These are phyloP conservation scores for Aleiodes alternator DNA, from an alignment of 2,888 invertebrate genomes.

Conservation along the genomic window DNA sequence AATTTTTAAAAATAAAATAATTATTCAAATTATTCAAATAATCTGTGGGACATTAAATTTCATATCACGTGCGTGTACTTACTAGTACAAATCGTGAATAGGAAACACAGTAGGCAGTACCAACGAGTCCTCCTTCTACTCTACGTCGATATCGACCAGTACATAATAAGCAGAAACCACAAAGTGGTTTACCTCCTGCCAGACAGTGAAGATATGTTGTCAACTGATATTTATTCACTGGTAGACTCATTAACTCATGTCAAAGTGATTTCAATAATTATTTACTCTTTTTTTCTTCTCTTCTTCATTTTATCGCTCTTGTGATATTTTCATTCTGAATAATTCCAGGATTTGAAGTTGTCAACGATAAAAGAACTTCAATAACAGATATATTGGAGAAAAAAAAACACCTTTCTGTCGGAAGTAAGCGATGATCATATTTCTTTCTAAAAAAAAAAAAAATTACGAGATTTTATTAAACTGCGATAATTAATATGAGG, in stretches of 20 bases:
- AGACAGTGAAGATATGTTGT: constrained; percentile 3
- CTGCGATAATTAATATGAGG: no score
- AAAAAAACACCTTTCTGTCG: no score
- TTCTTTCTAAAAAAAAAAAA: no score
- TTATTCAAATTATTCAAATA: no score
- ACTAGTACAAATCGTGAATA: neutral
- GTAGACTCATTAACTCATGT: neutral
- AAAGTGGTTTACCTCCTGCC: constrained; percentile 20
- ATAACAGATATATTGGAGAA: no score
- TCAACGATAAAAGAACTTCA: no score
- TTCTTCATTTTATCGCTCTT: neutral
- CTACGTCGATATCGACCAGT: constrained; percentile 23
- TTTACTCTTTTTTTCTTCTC: neutral
- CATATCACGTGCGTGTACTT: constrained; percentile 7
- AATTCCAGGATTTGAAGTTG: no score
- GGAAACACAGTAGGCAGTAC: constrained; percentile 11
- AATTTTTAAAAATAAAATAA: no score
- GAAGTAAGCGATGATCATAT: no score
- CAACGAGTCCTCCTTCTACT: neutral
- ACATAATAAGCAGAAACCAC: constrained; percentile 15
- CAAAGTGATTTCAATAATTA: constrained; percentile 4
- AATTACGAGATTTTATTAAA: no score
- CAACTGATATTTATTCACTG: constrained; percentile 14
- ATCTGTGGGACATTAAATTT: neutral
- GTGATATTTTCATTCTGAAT: neutral